phyloP scores from a whole-genome alignment of 2,888 invertebrate genomes.

The Axea sp. region DNA sequence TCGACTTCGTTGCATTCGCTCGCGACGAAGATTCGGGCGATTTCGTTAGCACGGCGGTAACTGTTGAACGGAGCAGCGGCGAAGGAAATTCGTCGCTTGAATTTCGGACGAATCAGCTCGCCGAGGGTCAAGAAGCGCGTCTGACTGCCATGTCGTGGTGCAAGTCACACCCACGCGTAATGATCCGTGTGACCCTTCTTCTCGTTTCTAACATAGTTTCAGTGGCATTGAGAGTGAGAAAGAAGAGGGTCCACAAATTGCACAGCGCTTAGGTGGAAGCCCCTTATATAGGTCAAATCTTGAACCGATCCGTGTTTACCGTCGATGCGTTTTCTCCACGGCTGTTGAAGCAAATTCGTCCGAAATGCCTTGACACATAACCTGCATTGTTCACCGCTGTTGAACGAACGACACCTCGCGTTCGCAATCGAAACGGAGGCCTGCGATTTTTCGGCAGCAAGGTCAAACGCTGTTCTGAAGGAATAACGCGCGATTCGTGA shows the following conservation, averaged over 20 bases:
- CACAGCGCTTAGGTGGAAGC: slow-evolving; percentile 7
- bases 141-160: no score
- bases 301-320: slow-evolving; percentile 10
- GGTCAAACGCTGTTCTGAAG: no score
- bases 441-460: no score
- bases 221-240: slow-evolving; percentile 13
- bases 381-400: background rate
- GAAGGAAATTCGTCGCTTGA: no score
- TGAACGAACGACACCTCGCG: background rate
- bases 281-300: slow-evolving; percentile 29
- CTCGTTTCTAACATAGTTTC: background rate
- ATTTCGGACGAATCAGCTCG: no score
- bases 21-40: no score
- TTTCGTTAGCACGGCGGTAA: no score
- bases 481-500: no score
- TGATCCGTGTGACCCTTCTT: slow-evolving; percentile 15
- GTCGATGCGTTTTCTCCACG: background rate
- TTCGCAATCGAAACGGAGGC: no score
- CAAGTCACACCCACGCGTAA: background rate
- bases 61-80: no score
- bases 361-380: background rate
- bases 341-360: background rate
- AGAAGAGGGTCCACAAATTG: slow-evolving; percentile 23
- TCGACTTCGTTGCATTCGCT: no score
- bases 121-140: no score